Evolutionary conservation across 2,113 vertebrate species (phyloP).

Genomic region (Dasypus novemcinctus): DNA sequence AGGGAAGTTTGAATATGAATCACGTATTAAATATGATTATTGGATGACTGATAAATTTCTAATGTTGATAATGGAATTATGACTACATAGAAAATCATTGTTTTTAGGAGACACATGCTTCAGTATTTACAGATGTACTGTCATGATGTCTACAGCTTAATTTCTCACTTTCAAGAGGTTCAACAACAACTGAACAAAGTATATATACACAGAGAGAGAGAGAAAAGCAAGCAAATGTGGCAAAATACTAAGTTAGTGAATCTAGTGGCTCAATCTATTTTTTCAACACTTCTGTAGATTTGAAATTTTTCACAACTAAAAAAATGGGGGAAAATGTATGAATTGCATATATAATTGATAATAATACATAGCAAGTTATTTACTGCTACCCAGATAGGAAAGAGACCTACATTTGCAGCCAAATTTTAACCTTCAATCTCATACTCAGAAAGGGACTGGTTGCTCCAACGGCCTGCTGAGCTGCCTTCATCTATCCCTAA

Average conservation of each 20-base stretch:
- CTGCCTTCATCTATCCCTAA: background rate
- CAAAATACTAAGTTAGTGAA: too few species aligned
- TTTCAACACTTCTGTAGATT: background rate
- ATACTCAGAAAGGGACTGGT: background rate
- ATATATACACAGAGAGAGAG: too few species aligned
- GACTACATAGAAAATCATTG: background rate
- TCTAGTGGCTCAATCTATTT: too few species aligned
- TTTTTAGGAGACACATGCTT: background rate
- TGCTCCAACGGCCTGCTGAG: background rate
- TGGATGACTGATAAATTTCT: background rate
- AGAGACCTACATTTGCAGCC: background rate
- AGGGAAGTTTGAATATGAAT: too few species aligned
- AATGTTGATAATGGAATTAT: background rate
- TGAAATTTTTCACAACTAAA: too few species aligned
- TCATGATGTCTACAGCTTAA: background rate
- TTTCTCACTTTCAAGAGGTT: background rate
- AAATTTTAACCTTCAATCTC: background rate
- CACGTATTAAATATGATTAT: background rate
- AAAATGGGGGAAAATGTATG: background rate
- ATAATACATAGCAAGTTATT: background rate
- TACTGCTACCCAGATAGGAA: background rate
- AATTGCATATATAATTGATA: background rate
- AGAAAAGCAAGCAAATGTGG: too few species aligned
- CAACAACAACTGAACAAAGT: background rate
- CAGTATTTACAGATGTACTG: background rate